A percentile compares a stretch with the other conserved stretches of the same genome.
phyloP scores from a whole-genome alignment of 1,140 invertebrate species.

The Euura lappo region DNA sequence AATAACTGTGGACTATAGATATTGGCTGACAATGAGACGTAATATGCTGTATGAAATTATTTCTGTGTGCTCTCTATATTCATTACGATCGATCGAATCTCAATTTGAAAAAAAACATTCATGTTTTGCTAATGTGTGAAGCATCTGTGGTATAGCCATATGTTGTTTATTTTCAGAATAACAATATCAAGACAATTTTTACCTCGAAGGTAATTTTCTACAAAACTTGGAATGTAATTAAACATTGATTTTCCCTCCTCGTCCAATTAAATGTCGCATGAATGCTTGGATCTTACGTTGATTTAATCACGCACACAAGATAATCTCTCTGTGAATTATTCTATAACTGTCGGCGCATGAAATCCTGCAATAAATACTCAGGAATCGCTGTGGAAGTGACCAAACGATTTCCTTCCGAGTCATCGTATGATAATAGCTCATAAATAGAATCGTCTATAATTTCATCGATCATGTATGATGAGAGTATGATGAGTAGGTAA shows the following conservation, averaged over 20 bases:
- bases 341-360: background rate
- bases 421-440: background rate
- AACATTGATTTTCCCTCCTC: conserved; percentile 49
- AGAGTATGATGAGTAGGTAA: background rate
- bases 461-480: background rate
- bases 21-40: background rate
- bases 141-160: conserved; percentile 54
- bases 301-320: background rate
- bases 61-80: background rate
- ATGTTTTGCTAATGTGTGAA: conserved; percentile 48
- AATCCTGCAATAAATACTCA: background rate
- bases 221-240: conserved; percentile 49
- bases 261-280: conserved; percentile 53
- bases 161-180: conserved; percentile 60
- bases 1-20: no score
- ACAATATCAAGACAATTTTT: conserved; percentile 56
- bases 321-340: background rate
- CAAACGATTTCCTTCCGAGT: background rate
- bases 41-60: background rate
- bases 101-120: conserved; percentile 14
- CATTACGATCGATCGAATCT: background rate
- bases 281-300: conserved; percentile 40
- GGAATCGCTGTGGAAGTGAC: background rate
- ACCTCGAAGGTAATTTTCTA: conserved; percentile 53
- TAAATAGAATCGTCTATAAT: background rate